Evolutionary conservation across 2,888 invertebrate genomes (phyloP).

Genomic region (Gerosis bhagava): DNA sequence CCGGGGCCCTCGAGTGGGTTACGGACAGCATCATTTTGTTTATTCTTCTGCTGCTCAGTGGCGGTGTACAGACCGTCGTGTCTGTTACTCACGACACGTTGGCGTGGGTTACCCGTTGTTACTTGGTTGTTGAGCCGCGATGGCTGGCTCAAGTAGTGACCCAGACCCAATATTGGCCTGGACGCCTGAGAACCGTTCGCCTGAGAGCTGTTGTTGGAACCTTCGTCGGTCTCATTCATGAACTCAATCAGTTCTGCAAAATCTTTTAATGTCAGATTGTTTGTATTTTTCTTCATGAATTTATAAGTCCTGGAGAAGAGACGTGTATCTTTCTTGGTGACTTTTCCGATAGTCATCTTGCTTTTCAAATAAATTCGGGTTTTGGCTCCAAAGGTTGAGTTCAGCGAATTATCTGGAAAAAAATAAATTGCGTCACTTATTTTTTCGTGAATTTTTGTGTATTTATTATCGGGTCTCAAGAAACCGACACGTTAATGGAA

Average conservation of each 20-base stretch:
- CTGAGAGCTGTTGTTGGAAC: background rate
- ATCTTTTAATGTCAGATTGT: constrained; percentile 18
- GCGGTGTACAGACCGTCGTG: constrained; percentile 1
- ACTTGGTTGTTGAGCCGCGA: constrained; percentile 2
- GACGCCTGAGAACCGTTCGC: background rate
- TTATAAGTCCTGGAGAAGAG: constrained; percentile 6
- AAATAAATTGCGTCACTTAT: too few species aligned
- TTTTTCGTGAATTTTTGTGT: too few species aligned
- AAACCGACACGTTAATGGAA: too few species aligned
- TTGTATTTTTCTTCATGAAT: constrained; percentile 14
- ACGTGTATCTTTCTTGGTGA: constrained; percentile 15
- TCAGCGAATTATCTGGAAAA: too few species aligned
- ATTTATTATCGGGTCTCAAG: too few species aligned
- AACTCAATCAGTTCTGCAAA: constrained; percentile 17
- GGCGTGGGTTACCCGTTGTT: background rate
- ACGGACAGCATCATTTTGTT: background rate
- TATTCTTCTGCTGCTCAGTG: background rate
- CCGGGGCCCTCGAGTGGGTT: constrained; percentile 4
- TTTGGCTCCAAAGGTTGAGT: too few species aligned
- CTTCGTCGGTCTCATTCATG: constrained; percentile 12
- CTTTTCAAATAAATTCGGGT: too few species aligned
- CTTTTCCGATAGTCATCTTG: constrained; percentile 21
- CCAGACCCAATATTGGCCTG: constrained; percentile 7
- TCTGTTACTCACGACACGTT: background rate
- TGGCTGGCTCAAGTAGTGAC: constrained; percentile 1